phyloP scores from a whole-genome alignment of 2,113 vertebrate species.

The Parus major region DNA sequence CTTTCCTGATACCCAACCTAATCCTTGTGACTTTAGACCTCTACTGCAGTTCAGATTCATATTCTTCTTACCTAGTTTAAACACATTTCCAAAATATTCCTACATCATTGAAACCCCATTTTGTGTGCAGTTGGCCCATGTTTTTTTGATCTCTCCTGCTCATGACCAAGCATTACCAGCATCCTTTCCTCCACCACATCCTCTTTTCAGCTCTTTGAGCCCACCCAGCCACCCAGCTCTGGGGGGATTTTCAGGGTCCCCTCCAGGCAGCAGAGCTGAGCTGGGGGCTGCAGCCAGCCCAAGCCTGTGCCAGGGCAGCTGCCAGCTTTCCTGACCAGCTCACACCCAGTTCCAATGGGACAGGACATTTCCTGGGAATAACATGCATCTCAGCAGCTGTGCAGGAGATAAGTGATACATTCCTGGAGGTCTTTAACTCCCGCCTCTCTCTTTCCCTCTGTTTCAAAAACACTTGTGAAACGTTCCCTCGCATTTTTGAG shows the following conservation, averaged over 20 bases:
- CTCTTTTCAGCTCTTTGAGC: neutral
- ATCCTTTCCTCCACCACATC: neutral
- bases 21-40: neutral
- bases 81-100: neutral
- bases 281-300: neutral
- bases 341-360: neutral
- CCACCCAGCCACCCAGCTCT: neutral
- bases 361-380: neutral
- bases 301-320: neutral
- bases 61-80: neutral
- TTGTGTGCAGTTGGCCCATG: neutral
- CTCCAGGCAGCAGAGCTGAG: neutral
- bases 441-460: neutral
- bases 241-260: neutral
- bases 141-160: neutral
- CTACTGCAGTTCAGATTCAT: neutral
- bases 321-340: neutral
- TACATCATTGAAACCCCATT: neutral
- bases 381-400: neutral
- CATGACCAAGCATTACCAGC: neutral
- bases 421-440: neutral
- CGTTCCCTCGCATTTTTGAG: neutral
- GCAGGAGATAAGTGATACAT: neutral
- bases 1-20: accelerated
- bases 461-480: neutral